Base-by-base conservation (phyloP, 2,888 invertebrate species). In the Ferrisia virgata region DNA sequence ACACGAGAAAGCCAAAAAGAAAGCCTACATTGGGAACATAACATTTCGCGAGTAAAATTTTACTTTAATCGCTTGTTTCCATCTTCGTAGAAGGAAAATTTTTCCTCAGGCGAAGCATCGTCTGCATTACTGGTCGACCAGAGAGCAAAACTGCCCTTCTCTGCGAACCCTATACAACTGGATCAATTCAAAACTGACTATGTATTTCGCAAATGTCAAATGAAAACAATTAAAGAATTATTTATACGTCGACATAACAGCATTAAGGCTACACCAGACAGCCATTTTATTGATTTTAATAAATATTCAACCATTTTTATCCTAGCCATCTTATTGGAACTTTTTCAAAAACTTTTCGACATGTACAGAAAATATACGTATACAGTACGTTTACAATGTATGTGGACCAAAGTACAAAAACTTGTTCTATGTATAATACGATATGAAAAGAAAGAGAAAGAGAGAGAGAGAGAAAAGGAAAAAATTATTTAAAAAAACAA, bases 141-240 rank as follows among this genome's bases (percentile, higher is more conserved):
- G 13, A 64, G 13, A 64, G 64, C 64, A 28, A 53, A 18, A 25
- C 64, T 64, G 28, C 64, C 64, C 64, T 13, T 58, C 64, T 13
- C 28, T 11, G 64, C 64, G 0, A 9, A 11, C 2, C 18, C 5
- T 8, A 8, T 53, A 2, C 28, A 28, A 39, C 13, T 28, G 53
- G 5, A 53, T 53, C 18, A 53, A 22, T 53, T 22, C 18, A 53
- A 53, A 53, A 18, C 53, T 53, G 53, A 53, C 53, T 53, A 18
- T 53, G 28, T 64, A 28, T 64, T 64, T 64, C 4, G 64, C 28
- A 64, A 64, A 64, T 15, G 64, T 64, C 64, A 72, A 72, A 72
- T 28, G 72, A 72, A 36, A 33, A 36, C 72, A 72, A 72, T 72
- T 72, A 72, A 72, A 72, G 72, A 72, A 72, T 72, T 72, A 72